Evolutionary conservation across 2,888 invertebrate species (phyloP), one percentile per base, ranked within the genome.

Genomic region (Archips xylosteana): DNA sequence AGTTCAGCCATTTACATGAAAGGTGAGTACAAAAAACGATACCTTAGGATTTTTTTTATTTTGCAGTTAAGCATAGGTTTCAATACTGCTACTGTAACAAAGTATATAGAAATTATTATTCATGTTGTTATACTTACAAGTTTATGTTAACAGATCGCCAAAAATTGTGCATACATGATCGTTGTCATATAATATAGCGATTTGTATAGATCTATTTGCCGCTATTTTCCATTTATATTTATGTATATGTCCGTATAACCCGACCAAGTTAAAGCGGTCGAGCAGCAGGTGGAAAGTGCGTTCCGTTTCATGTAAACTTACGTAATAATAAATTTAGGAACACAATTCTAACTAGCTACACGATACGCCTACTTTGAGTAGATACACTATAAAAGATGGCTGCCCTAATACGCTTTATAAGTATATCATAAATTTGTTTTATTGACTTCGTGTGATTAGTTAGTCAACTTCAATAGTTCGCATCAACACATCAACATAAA

Each of bases 1-100:
- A 82, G 86, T 88, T 92, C 93, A 93, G 92, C 94, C 94, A 94
- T 94, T 94, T 94, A 94, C 94, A 94, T 93, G 94, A 94, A 92
- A 91, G 93, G 94, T 91, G 89, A 94, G 94, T 91, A 91, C 90
- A 94, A 94, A 94, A 94, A 94, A 93, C 89, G 89, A 84, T 88
- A 90, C 89, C 89, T 84, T 87, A 83, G 82, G 85, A 85, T 87
- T 89, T 93, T 92, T 89, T 93, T 87, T 86, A 82, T 81, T 85
- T 85, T 83, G 85, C 83, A 86, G 71, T 83, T 79, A 78, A 81
- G 83, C 81, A 78, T 80, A 79, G 78, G 81, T 85, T 86, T 87
- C 82, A 80, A 78, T 79, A 69, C 78, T 81, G 77, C 80, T 79
- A 78, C 81, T 80, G 77, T 80, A 73, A 42, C 70, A 74, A 71